A percentile compares a stretch with the other conserved stretches of the same genome.
Evolutionary conservation across 1,140 invertebrate species (phyloP).

Genomic region (Lordiphosa mommai): DNA sequence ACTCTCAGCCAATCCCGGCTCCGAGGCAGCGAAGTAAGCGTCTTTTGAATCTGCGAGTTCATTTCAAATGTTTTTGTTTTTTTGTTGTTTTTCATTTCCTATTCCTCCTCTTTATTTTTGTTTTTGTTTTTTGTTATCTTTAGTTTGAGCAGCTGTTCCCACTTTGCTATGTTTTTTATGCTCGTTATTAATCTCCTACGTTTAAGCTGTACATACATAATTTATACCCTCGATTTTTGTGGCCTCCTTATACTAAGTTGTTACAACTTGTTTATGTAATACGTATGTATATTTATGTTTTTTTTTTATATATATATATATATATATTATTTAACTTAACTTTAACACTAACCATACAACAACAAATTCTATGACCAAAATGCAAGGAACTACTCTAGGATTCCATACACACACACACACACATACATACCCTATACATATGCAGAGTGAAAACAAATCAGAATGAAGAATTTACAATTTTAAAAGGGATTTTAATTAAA

Average conservation of each 20-base stretch:
- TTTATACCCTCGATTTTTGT: slow-evolving; percentile 65
- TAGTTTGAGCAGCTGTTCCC: slow-evolving; percentile 46
- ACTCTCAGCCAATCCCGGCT: slow-evolving; percentile 81
- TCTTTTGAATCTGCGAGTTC: slow-evolving; percentile 38
- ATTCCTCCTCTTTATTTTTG: slow-evolving; percentile 29
- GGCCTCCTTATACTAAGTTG: slow-evolving; percentile 61
- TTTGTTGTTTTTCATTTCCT: slow-evolving; percentile 14
- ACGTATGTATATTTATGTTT: slow-evolving; percentile 8
- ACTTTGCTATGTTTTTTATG: slow-evolving; percentile 51
- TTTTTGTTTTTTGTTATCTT: slow-evolving; percentile 42
- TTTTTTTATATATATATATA: slow-evolving; percentile 17
- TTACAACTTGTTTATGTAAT: slow-evolving; percentile 62
- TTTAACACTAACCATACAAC: slow-evolving; percentile 21
- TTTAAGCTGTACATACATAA: slow-evolving; percentile 66
- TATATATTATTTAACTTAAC: slow-evolving; percentile 4
- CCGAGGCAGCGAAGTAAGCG: slow-evolving; percentile 64
- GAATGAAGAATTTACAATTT: slow-evolving; percentile 13
- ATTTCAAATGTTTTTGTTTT: slow-evolving; percentile 26
- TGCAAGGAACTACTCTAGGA: slow-evolving; percentile 33
- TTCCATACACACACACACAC: slow-evolving; percentile 9
- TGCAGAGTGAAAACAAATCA: slow-evolving; percentile 10
- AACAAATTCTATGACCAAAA: slow-evolving; percentile 35
- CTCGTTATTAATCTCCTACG: slow-evolving; percentile 62
- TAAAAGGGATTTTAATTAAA: neutral
- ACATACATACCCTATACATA: slow-evolving; percentile 33